Conservation (phyloP, 2,113 vertebrate genomes). For the Chlorocebus sabaeus region DNA sequence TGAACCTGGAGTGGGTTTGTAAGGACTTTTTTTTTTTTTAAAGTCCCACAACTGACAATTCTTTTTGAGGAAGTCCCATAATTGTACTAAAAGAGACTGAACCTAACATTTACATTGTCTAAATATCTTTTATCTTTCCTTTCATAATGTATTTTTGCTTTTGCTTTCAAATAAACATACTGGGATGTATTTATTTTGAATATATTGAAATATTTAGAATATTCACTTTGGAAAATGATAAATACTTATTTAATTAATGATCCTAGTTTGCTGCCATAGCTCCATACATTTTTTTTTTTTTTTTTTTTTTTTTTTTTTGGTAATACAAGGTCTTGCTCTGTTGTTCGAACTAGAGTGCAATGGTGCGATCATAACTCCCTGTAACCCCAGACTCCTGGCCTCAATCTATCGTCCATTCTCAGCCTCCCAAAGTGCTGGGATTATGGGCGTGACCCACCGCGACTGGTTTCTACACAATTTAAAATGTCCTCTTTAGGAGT, state of each 20-base stretch:
- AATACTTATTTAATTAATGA: slow-evolving; percentile 14
- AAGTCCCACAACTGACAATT: background rate
- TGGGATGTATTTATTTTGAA: background rate
- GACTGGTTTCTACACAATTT: background rate
- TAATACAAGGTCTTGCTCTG: too few species aligned
- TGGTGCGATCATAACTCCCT: too few species aligned
- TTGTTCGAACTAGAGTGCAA: too few species aligned
- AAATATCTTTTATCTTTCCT: background rate
- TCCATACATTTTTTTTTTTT: background rate
- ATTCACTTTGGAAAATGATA: background rate
- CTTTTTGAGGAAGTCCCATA: background rate
- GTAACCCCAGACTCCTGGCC: too few species aligned
- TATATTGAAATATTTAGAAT: slow-evolving; percentile 21
- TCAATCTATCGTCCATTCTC: too few species aligned
- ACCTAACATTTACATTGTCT: background rate
- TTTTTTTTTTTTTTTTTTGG: too few species aligned
- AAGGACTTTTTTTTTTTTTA: background rate
- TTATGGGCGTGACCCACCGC: too few species aligned
- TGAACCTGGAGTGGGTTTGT: background rate
- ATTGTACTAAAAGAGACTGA: background rate
- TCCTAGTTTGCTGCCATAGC: background rate
- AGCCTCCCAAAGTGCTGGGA: too few species aligned
- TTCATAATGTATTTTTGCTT: background rate
- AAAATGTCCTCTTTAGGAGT: background rate
- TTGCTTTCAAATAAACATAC: slow-evolving; percentile 4